Evolutionary conservation across 2,797 vertebrate species (phyloP).

Genomic region (Erethizon dorsatum): DNA sequence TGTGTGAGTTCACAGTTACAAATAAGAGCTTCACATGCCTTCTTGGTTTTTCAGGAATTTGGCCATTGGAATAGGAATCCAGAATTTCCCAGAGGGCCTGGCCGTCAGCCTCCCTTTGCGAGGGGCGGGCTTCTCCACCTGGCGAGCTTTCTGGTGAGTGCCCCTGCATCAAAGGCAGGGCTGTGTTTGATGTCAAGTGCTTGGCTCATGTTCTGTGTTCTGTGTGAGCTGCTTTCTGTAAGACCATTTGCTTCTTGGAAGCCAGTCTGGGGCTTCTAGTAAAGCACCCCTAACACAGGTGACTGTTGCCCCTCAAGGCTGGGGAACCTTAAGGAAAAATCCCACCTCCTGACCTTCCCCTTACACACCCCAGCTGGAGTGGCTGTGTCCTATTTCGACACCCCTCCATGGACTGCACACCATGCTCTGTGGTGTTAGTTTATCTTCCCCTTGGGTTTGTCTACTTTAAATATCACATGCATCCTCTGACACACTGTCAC

Average conservation of each 20-base stretch:
- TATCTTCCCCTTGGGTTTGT: rapidly evolving
- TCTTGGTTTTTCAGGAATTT: conserved; percentile 92
- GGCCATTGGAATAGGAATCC: conserved; percentile 97
- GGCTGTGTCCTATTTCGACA: background rate
- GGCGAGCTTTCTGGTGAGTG: conserved; percentile 96
- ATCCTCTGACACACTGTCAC: rapidly evolving
- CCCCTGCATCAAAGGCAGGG: background rate
- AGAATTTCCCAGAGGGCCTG: conserved; percentile 98
- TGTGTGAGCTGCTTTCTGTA: background rate
- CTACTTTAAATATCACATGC: rapidly evolving
- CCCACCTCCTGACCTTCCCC: background rate
- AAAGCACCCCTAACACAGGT: rapidly evolving
- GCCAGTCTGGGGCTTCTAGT: background rate
- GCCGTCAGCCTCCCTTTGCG: conserved; percentile 97
- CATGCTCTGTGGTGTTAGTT: background rate
- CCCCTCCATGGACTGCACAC: rapidly evolving
- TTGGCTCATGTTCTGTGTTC: rapidly evolving
- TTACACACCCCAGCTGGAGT: rapidly evolving
- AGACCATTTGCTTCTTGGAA: background rate
- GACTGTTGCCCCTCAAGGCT: background rate
- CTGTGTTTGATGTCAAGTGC: rapidly evolving
- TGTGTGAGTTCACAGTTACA: rapidly evolving
- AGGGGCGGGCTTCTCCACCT: conserved; percentile 94
- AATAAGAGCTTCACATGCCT: background rate
- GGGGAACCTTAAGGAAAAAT: background rate